Evolutionary conservation across 2,888 invertebrate species (phyloP), one percentile per base, ranked within the genome.

Genomic region (Hemithea aestivaria): DNA sequence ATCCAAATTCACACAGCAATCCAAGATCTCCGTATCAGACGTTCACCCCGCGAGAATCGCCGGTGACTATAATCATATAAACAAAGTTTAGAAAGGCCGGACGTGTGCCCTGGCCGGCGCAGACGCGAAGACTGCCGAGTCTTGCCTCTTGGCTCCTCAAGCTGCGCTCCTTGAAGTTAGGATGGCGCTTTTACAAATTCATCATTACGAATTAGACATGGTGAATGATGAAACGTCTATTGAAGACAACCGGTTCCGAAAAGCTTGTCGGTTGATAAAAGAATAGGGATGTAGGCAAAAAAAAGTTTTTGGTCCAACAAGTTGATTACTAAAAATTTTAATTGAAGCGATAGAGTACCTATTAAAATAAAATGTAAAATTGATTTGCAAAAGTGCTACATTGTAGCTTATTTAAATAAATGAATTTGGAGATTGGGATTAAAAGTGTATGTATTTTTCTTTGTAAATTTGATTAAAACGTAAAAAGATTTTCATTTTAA

Each of bases 111-210:
- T 28, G 53, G 53, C 42, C 67, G 69, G 55, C 58, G 30, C 39
- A 44, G 51, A 56, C 62, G 58, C 70, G 62, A 47, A 62, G 63
- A 77, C 75, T 77, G 74, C 34, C 34, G 29, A 22, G 16, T 16
- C 16, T 16, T 16, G 2, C 3, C 16, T 4, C 5, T 5, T 2
- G 5, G 5, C 16, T 16, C 16, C 2, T 2, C 16, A 5, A 16
- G 3, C 16, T 4, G 3, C 57, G 51, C 48, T 59, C 56, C 53
- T 56, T 52, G 9, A 25, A 12, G 31, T 32, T 31, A 36, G 26
- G 40, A 40, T 47, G 39, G 36, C 41, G 37, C 20, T 33, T 43
- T 45, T 30, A 16, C 26, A 35, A 34, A 31, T 16, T 10, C 21
- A 10, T 27, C 26, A 28, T 32, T 28, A 35, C 9, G 12, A 25